These are phyloP conservation scores for Hyaena hyaena DNA, from an alignment of 2,113 vertebrate genomes.

Conservation along the genomic window DNA sequence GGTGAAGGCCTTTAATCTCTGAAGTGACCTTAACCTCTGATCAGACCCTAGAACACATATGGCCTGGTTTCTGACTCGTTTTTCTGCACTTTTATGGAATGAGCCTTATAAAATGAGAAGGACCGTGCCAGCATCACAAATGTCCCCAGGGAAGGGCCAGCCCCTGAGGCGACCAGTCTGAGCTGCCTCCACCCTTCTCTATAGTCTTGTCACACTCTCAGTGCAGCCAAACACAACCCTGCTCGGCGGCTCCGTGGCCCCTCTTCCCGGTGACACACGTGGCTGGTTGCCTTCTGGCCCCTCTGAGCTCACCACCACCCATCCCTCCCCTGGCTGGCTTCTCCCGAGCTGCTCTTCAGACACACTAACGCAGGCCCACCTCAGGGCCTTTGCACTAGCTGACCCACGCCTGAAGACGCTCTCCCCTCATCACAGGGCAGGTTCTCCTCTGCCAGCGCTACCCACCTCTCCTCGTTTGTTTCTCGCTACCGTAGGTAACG, in stretches of 20 bases:
- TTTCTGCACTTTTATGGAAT: neutral
- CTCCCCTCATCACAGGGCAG: neutral
- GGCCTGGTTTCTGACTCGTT: neutral
- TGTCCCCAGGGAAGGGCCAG: neutral
- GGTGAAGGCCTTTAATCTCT: neutral
- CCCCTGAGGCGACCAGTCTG: neutral
- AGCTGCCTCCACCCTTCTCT: neutral
- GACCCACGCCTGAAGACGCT: too few species aligned
- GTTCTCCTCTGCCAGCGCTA: accelerated
- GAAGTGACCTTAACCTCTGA: neutral
- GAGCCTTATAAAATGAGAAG: neutral
- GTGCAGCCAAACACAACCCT: neutral
- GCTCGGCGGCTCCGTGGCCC: neutral
- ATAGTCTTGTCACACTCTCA: neutral
- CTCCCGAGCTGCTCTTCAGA: neutral
- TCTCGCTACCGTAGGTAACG: accelerated
- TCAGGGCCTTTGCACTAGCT: neutral
- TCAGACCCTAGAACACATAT: neutral
- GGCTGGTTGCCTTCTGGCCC: too few species aligned
- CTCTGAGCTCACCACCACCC: neutral
- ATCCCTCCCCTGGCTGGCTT: neutral
- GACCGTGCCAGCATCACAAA: too few species aligned
- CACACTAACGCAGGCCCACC: neutral
- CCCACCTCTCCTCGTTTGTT: neutral
- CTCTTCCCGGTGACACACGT: neutral